These are phyloP conservation scores for Serinus canaria DNA, from an alignment of 2,113 vertebrate species.

Conservation along the genomic window DNA sequence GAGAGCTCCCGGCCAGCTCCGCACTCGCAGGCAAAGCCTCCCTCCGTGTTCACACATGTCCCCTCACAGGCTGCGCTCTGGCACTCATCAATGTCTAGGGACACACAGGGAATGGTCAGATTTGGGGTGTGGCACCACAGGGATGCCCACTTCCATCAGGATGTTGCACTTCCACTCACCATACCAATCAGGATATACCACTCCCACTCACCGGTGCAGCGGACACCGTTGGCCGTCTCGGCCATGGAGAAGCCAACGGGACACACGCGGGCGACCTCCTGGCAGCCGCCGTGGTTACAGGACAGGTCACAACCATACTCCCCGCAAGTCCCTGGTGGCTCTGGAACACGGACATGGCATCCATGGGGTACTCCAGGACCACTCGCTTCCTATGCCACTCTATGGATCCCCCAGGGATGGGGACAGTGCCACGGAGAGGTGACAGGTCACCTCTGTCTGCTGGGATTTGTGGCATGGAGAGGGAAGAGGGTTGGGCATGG, in stretches of 20 bases:
- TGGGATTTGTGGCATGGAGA: neutral
- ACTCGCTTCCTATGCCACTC: rapidly evolving
- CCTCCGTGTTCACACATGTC: conserved; percentile 76
- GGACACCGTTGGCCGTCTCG: conserved; percentile 73
- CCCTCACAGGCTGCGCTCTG: conserved; percentile 71
- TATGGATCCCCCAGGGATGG: neutral
- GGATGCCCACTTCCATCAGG: rapidly evolving
- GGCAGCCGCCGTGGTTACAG: conserved; percentile 80
- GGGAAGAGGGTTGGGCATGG: too few species aligned
- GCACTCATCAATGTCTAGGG: conserved; percentile 75
- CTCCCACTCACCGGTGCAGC: conserved; percentile 70
- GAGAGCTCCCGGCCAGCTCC: conserved; percentile 74
- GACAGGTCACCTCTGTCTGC: neutral
- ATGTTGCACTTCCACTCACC: rapidly evolving
- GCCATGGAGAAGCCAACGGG: conserved; percentile 78
- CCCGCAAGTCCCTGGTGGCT: conserved; percentile 46
- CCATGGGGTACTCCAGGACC: rapidly evolving
- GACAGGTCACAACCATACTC: conserved; percentile 79
- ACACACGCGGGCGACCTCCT: conserved; percentile 79
- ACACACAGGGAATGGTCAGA: too few species aligned
- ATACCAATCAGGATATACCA: rapidly evolving
- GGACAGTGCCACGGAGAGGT: rapidly evolving
- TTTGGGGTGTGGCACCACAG: rapidly evolving
- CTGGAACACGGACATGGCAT: neutral
- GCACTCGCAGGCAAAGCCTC: conserved; percentile 76